Base-by-base conservation (phyloP, 2,113 vertebrate genomes). In the Psettodes erumei region DNA sequence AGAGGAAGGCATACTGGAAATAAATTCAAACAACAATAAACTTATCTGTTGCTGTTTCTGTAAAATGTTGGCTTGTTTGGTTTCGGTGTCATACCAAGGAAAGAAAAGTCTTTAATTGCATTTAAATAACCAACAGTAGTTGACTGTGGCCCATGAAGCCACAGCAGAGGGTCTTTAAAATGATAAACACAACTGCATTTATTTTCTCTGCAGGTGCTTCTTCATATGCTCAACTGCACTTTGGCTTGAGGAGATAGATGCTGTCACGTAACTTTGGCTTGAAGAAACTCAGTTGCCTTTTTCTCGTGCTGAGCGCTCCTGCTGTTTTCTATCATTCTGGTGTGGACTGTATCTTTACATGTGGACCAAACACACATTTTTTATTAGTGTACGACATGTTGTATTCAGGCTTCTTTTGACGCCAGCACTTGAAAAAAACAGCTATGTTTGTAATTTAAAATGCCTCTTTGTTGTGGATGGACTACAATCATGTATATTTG, bases 401-500 rank as follows among this genome's bases (percentile, higher is more conserved):
- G 90, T 93, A 90, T 81, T 91, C 90, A 72, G 87, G 84, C 88
- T 90, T 87, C n/a, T 91, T 82, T 91, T 89, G 91, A 93, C 81
- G 90, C 92, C 91, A 85, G 93, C 93, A 94, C 90, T 90, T 90
- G 90, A 92, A 90, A 92, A n/a, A 61, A 92, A 94, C 91, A 89
- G 94, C 94, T 93, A 76, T 71, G 80, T 92, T 86, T 96, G 94
- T 95, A 95, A 91, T 94, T 93, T 85, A 75, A 92, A 93, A 90
- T 86, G 86, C 89, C 87, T 95, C 86, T 90, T 71, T 87, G 87
- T 94, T 90, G 92, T 95, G 91, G 90, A 94, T 90, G 85, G 91
- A 80, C 90, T 75, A 78, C 86, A 92, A 94, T 95, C 85, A 79
- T 97, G 96, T 98, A 95, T 96, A 96, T 97, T 95, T 97, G 96